Conservation (phyloP, 2,888 invertebrate genomes). For the Byasa hedistus region DNA sequence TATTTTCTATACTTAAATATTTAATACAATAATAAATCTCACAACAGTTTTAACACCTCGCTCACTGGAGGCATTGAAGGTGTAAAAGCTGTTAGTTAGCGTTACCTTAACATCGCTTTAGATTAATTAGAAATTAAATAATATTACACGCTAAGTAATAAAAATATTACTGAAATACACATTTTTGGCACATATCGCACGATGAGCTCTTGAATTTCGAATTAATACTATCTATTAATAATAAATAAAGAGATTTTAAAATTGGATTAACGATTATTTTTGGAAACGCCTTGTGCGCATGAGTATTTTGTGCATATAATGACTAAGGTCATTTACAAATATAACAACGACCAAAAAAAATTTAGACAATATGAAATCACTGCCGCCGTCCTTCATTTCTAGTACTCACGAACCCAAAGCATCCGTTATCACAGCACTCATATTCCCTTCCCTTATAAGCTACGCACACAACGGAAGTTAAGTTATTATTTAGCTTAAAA, state of each 20-base stretch:
- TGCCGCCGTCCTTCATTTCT: slow-evolving; percentile 47
- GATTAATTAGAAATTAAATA: slow-evolving; percentile 40
- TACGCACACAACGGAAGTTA: slow-evolving; percentile 51
- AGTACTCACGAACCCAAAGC: slow-evolving; percentile 54
- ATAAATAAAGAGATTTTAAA: slow-evolving; percentile 23
- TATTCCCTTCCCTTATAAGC: slow-evolving; percentile 58
- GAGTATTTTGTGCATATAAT: slow-evolving; percentile 27
- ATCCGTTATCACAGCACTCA: slow-evolving; percentile 73
- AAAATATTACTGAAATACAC: slow-evolving; percentile 35
- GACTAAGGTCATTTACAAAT: slow-evolving; percentile 23
- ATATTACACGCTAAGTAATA: slow-evolving; percentile 37
- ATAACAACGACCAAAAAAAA: slow-evolving; percentile 26
- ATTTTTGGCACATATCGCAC: slow-evolving; percentile 50
- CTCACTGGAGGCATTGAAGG: slow-evolving; percentile 60
- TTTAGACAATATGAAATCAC: slow-evolving; percentile 34
- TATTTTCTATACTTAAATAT: slow-evolving; percentile 71
- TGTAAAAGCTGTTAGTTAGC: slow-evolving; percentile 70
- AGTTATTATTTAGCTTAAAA: slow-evolving; percentile 51
- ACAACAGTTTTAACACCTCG: slow-evolving; percentile 74
- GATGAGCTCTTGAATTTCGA: slow-evolving; percentile 20
- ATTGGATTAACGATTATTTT: slow-evolving; percentile 16
- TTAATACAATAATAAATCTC: slow-evolving; percentile 72
- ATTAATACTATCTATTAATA: slow-evolving; percentile 24
- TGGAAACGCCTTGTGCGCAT: slow-evolving; percentile 29
- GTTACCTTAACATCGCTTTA: slow-evolving; percentile 48